Percentiles rank a stretch among this genome's conserved stretches.
Evolutionary conservation across 2,113 vertebrate genomes (phyloP).

Genomic region (Cryptomyrus ogoouensis): DNA sequence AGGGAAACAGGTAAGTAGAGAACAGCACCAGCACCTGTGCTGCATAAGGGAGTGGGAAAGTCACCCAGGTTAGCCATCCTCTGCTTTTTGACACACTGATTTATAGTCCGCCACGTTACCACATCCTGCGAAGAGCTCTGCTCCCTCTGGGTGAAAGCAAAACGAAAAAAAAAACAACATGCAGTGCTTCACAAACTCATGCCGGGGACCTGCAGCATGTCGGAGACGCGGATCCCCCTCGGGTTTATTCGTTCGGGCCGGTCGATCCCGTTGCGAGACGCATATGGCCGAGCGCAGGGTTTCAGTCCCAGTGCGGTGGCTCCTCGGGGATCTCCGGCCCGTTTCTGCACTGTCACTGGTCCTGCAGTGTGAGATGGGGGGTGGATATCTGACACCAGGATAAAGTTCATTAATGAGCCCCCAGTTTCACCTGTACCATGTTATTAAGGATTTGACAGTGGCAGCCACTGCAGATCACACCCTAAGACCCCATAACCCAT

Average conservation of each 20-base stretch:
- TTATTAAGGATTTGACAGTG: background rate
- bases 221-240: background rate
- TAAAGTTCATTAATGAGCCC: background rate
- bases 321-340: background rate
- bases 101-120: background rate
- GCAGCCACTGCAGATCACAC: background rate
- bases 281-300: background rate
- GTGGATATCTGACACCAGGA: background rate
- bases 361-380: background rate
- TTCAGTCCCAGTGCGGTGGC: background rate
- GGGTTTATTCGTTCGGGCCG: background rate
- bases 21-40: too few species aligned
- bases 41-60: background rate
- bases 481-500: background rate
- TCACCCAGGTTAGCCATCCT: background rate
- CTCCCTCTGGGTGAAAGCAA: background rate
- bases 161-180: background rate
- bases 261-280: background rate
- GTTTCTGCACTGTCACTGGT: background rate
- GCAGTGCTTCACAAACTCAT: background rate
- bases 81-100: background rate
- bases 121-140: background rate
- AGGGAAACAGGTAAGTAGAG: background rate
- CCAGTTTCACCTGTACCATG: background rate
- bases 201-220: background rate